These are phyloP conservation scores for Xenotilapia caudafasciata DNA, from an alignment of 2,113 vertebrate species.

Conservation along the genomic window DNA sequence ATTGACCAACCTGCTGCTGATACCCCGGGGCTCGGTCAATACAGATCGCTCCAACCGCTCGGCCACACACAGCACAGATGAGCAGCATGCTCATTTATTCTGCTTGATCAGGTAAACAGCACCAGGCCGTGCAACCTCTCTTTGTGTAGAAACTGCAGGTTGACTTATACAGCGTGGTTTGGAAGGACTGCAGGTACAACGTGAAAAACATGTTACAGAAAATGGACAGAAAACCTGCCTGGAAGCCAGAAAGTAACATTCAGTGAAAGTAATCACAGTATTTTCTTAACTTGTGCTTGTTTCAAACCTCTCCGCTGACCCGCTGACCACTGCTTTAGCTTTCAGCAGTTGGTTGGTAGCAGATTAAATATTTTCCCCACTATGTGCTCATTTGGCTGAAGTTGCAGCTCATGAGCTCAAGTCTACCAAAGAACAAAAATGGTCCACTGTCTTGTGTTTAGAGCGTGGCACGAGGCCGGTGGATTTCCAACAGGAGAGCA, in stretches of 20 bases:
- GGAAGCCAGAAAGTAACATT: background rate
- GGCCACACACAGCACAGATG: background rate
- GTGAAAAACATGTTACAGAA: background rate
- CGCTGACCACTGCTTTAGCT: background rate
- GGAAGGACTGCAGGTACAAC: background rate
- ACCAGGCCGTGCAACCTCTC: background rate
- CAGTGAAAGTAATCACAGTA: background rate
- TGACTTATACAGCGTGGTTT: background rate
- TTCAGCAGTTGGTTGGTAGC: background rate
- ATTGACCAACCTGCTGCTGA: background rate
- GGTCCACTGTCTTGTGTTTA: background rate
- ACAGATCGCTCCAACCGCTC: background rate
- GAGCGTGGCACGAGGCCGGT: background rate
- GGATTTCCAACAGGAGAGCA: background rate
- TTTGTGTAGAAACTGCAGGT: background rate
- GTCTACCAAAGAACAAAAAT: background rate
- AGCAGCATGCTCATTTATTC: background rate
- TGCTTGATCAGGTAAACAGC: background rate
- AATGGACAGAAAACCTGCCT: background rate
- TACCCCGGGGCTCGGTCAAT: background rate
- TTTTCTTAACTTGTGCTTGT: background rate
- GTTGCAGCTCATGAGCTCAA: background rate
- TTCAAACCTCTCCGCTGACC: background rate
- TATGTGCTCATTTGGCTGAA: accelerated
- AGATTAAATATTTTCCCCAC: background rate